A percentile compares a stretch with the other conserved stretches of the same genome.
phyloP scores from a whole-genome alignment of 2,113 vertebrate species.

The Tretioscincus oriximinensis region DNA sequence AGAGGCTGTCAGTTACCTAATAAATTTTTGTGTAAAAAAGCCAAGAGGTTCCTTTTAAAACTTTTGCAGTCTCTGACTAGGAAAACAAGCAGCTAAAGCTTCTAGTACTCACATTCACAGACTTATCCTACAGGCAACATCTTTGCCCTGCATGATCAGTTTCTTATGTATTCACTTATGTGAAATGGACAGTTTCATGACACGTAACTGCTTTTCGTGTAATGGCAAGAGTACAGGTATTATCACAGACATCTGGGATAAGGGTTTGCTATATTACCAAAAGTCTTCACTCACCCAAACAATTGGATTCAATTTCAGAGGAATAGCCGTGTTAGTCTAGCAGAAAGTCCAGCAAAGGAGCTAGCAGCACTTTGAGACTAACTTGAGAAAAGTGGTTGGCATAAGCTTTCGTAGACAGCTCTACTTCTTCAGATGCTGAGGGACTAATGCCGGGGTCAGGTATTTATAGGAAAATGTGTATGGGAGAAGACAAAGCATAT shows the following conservation, averaged over 20 bases:
- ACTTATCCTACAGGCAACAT: conserved; percentile 6
- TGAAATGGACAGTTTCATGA: neutral
- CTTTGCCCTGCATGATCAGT: conserved; percentile 30
- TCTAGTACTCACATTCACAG: conserved; percentile 12
- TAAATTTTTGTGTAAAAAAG: conserved; percentile 46
- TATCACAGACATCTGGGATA: neutral
- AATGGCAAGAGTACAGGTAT: neutral
- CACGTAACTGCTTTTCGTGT: neutral
- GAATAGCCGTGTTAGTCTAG: no score
- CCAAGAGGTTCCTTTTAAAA: conserved; percentile 38
- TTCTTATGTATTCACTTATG: neutral
- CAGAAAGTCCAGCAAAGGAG: no score
- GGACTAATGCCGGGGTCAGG: no score
- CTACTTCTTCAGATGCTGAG: no score
- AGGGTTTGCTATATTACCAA: neutral
- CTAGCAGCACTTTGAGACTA: no score
- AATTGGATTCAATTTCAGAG: no score
- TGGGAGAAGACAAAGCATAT: no score
- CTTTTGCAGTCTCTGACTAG: conserved; percentile 51
- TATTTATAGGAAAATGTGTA: no score
- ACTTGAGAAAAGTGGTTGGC: no score
- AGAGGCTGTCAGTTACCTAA: conserved; percentile 47
- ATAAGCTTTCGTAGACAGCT: no score
- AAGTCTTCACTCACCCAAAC: no score
- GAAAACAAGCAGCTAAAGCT: conserved; percentile 48